Percentiles rank a stretch among this genome's conserved stretches.
Evolutionary conservation across 2,113 vertebrate genomes (phyloP).

Genomic region (Paracanthobrama guichenoti): DNA sequence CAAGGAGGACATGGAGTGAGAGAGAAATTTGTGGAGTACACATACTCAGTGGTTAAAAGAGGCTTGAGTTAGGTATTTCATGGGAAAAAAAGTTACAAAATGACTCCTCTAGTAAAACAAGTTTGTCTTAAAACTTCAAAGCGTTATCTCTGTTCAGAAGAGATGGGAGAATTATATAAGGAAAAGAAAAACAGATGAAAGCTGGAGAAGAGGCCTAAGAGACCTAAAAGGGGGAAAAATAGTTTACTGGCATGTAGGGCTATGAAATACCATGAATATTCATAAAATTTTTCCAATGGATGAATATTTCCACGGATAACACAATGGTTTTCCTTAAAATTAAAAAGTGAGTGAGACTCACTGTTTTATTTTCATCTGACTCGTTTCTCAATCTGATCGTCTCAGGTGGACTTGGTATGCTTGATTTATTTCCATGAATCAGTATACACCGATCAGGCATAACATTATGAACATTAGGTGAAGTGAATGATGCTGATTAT

Average conservation of each 20-base stretch:
- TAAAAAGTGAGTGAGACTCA: neutral
- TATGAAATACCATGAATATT: constrained; percentile 1
- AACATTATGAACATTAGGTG: no score
- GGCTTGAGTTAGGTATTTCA: constrained; percentile 4
- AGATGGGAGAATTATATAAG: neutral
- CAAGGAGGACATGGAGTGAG: neutral
- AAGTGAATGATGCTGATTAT: no score
- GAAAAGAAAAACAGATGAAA: constrained; percentile 10
- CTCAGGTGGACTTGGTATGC: neutral
- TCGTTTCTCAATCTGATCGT: neutral
- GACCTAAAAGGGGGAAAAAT: neutral
- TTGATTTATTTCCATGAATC: neutral
- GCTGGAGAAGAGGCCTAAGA: constrained; percentile 7
- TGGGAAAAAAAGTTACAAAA: constrained; percentile 27
- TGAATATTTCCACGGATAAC: neutral
- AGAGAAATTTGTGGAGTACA: neutral
- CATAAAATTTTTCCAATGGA: neutral
- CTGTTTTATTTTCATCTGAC: neutral
- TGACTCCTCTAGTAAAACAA: constrained; percentile 33
- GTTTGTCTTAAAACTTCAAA: constrained; percentile 31
- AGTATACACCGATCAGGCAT: no score
- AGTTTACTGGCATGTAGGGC: neutral
- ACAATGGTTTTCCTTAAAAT: neutral
- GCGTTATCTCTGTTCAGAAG: neutral
- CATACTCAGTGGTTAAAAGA: constrained; percentile 5